Evolutionary conservation across 2,888 invertebrate species (phyloP), one percentile per base, ranked within the genome.

Genomic region (Dryadula phaetusa): DNA sequence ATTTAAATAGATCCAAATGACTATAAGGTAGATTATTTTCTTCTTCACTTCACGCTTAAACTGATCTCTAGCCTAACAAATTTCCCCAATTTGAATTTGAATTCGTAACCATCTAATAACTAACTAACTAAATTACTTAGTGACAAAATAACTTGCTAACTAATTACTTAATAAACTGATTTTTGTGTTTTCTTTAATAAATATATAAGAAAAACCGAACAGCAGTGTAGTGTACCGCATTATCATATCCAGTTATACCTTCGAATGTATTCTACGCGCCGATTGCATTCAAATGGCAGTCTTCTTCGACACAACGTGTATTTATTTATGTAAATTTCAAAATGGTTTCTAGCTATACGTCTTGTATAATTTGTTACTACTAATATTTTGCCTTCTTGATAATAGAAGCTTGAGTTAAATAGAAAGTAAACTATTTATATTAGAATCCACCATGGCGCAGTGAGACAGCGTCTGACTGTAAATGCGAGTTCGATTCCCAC

Each of bases 221-320:
- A 77, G 75, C 74, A 74, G 74, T 74, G 75, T 78, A 78, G 76
- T 77, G 78, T 78, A 75, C 10, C 22, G 73, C 75, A 73, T 73
- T 76, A 76, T 73, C 75, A 75, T 74, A 78, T 75, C 73, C 76
- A 75, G 72, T 71, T 54, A 56, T 70, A 69, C 71, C 69, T 71
- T 64, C 54, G 70, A 70, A 72, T 42, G 63, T 64, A 64, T 64
- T 62, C 54, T 67, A 68, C 60, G 66, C 66, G 68, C 66, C 67
- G 69, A 74, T 73, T 70, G 77, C 76, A 77, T 76, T 71, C 70
- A 71, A 77, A 76, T 74, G 22, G 56, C 56, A 56, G 40, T 56
- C 56, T 56, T 56, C 56, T 56, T 25, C 56, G 56, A 66, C 67
- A 72, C 67, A 72, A 60, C 66, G 67, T 67, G 72, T 75, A 74